These are phyloP conservation scores for Dolichopus griseipennis DNA, from an alignment of 2,888 invertebrate genomes.

Conservation along the genomic window DNA sequence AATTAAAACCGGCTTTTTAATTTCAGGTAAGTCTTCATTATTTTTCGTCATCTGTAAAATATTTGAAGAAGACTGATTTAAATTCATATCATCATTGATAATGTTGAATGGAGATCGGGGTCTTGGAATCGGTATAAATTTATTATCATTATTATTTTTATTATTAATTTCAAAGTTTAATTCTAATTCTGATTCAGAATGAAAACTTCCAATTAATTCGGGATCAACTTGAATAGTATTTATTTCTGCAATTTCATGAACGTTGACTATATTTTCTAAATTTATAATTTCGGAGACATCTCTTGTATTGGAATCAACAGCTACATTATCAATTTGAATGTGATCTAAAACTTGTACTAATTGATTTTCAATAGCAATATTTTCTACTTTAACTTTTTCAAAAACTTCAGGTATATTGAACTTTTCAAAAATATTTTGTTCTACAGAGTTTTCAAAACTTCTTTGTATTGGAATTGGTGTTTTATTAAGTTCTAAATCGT, in stretches of 20 bases:
- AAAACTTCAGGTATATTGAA: neutral
- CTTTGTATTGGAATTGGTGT: too few relatives aligned
- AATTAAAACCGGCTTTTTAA: too few relatives aligned
- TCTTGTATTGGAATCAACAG: neutral
- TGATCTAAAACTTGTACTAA: neutral
- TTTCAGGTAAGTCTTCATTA: neutral
- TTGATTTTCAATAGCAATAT: neutral
- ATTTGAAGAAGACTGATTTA: constrained; percentile 2
- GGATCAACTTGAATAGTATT: neutral
- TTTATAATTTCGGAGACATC: neutral
- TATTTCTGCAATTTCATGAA: too few relatives aligned
- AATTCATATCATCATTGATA: neutral
- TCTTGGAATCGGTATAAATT: neutral
- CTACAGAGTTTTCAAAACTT: too few relatives aligned
- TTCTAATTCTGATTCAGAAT: neutral
- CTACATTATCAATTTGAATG: neutral
- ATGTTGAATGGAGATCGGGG: neutral
- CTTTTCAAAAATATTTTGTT: neutral
- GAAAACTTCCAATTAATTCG: neutral
- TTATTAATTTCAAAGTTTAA: neutral
- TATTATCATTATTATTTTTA: neutral
- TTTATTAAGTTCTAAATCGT: too few relatives aligned
- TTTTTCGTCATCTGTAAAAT: neutral
- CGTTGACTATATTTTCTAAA: neutral
- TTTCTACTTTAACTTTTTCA: neutral